phyloP scores from a whole-genome alignment of 2,113 vertebrate genomes.

The Anhinga anhinga region DNA sequence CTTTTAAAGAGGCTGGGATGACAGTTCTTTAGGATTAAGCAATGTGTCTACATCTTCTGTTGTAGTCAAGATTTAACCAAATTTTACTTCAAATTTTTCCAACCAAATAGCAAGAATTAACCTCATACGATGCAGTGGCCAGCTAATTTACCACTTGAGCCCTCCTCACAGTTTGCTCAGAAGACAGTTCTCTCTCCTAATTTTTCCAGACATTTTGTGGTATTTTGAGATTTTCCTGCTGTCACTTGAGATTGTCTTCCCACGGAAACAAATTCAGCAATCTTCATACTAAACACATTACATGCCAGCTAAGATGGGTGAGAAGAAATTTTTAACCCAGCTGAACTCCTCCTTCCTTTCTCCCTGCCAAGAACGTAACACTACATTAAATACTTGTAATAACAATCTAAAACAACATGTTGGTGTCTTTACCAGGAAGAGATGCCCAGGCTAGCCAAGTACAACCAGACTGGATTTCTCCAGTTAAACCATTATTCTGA shows the following conservation, averaged over 20 bases:
- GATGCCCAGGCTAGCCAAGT: not conserved
- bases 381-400: not conserved
- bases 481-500: not conserved
- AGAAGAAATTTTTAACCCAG: not conserved
- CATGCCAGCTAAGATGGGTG: not conserved
- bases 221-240: not conserved
- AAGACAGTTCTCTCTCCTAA: not conserved
- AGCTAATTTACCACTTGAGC: not conserved
- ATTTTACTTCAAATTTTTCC: not conserved
- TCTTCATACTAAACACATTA: not conserved
- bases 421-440: not conserved
- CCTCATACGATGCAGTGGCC: fast-evolving
- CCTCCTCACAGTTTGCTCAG: not conserved
- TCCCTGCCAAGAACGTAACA: fast-evolving
- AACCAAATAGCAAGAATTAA: not conserved
- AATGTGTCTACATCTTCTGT: not conserved
- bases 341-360: not conserved
- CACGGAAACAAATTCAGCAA: not conserved
- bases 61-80: not conserved
- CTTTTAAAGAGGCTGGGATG: not conserved
- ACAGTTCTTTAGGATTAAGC: not conserved
- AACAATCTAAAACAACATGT: not conserved
- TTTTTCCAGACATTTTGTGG: not conserved
- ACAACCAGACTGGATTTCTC: not conserved
- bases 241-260: not conserved